phyloP scores from a whole-genome alignment of 2,113 vertebrate species.

The Leptocoma aspasia region DNA sequence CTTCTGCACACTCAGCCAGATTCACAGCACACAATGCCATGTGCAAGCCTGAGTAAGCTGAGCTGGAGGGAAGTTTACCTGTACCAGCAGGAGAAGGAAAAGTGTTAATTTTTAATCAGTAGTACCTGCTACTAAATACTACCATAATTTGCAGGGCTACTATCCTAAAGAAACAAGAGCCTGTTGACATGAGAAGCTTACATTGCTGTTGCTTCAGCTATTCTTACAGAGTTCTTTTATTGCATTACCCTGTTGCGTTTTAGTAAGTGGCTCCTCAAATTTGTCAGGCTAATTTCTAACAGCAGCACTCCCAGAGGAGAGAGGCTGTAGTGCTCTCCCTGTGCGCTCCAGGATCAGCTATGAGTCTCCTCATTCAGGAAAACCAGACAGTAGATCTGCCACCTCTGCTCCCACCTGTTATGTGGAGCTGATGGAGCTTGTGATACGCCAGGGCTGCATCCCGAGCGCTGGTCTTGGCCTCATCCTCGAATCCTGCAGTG shows the following conservation, averaged over 20 bases:
- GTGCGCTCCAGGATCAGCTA: not conserved
- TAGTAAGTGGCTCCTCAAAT: not conserved
- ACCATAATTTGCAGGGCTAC: not conserved
- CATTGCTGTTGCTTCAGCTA: not conserved
- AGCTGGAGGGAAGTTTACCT: constrained; percentile 89
- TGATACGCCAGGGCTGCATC: constrained; percentile 93
- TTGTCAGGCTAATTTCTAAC: not conserved
- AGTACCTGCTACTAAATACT: not conserved
- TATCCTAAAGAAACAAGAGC: not conserved
- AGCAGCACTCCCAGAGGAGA: not conserved
- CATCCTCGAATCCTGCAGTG: constrained; percentile 79
- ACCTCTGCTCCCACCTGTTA: constrained; percentile 80
- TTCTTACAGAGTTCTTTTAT: not conserved
- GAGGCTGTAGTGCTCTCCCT: not conserved
- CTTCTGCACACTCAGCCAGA: constrained; percentile 89
- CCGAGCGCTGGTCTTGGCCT: constrained; percentile 87
- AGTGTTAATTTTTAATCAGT: not conserved
- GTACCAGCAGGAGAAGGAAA: not conserved
- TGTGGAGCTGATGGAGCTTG: constrained; percentile 90
- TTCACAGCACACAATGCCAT: constrained; percentile 93
- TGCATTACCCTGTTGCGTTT: accelerated
- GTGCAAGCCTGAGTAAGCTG: constrained; percentile 83
- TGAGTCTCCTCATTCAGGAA: not conserved
- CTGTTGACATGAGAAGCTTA: not conserved
- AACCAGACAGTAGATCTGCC: not conserved